Percentiles rank a stretch among this genome's conserved stretches.
phyloP scores from a whole-genome alignment of 2,888 invertebrate genomes.

The Troilus luridus region DNA sequence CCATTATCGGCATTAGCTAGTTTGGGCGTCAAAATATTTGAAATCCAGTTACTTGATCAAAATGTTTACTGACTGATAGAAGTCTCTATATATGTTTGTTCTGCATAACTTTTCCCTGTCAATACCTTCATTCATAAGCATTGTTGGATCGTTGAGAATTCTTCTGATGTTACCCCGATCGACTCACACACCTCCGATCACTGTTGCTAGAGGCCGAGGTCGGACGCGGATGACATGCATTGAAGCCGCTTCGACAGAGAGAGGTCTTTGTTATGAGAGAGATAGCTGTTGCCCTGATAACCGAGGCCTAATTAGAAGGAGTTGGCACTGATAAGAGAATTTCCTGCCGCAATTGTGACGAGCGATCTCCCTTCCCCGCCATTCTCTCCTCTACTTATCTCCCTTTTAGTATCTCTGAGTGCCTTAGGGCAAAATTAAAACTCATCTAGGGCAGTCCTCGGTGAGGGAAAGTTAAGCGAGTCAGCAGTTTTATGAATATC shows the following conservation, averaged over 20 bases:
- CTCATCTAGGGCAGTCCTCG: background rate
- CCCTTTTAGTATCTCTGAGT: background rate
- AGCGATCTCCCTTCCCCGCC: background rate
- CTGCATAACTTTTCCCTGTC: no score
- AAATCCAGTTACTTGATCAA: no score
- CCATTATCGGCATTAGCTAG: no score
- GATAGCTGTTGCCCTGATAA: background rate
- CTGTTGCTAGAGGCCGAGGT: background rate
- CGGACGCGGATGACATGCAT: background rate
- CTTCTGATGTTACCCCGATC: background rate
- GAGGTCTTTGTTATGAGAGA: background rate
- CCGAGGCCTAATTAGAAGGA: conserved; percentile 36
- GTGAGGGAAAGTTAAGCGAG: background rate
- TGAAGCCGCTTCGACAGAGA: background rate
- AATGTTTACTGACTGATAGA: no score
- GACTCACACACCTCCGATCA: background rate
- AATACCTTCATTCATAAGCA: no score
- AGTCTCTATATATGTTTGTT: no score
- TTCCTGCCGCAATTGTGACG: conserved; percentile 11
- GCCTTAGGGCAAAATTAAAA: background rate
- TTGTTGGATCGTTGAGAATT: background rate
- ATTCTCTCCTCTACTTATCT: conserved; percentile 12
- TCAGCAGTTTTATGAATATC: background rate
- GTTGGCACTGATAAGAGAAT: conserved; percentile 23
- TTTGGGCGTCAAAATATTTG: no score